These are phyloP conservation scores for Phaetusa simplex DNA, from an alignment of 2,113 vertebrate genomes.

Conservation along the genomic window DNA sequence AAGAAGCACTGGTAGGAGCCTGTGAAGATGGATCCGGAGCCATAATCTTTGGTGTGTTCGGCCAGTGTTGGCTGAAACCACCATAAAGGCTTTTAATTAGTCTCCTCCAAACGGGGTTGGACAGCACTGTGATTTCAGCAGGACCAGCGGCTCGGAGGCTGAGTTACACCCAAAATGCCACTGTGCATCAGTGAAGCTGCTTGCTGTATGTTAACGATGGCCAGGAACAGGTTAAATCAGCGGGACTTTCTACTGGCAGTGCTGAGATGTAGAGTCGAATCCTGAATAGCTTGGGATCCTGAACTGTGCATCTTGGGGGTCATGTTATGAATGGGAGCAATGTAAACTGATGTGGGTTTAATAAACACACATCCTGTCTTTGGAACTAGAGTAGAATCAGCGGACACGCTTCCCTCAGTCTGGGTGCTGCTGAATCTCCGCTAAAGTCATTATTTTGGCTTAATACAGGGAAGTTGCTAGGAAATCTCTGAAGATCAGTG, in stretches of 20 bases:
- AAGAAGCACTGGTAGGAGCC: neutral
- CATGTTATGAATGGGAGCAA: neutral
- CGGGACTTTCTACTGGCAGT: neutral
- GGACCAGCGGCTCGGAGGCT: neutral
- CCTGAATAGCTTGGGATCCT: neutral
- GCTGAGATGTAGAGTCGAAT: neutral
- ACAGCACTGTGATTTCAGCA: neutral
- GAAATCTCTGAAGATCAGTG: neutral
- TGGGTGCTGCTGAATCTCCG: neutral
- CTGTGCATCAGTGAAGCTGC: neutral
- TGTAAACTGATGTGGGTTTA: neutral
- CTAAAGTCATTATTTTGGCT: neutral
- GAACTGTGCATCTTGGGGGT: neutral
- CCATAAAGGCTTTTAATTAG: neutral
- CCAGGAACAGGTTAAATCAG: neutral
- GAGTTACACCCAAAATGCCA: neutral
- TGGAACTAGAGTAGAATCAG: neutral
- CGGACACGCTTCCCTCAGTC: neutral
- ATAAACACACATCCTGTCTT: neutral
- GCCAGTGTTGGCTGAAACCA: neutral
- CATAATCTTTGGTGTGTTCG: neutral
- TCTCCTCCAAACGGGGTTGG: neutral
- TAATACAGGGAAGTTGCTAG: neutral
- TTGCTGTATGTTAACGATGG: rapidly evolving
- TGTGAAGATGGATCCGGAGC: neutral